Evolutionary conservation across 2,888 invertebrate genomes (phyloP).

Genomic region (Periphyllus acericola): DNA sequence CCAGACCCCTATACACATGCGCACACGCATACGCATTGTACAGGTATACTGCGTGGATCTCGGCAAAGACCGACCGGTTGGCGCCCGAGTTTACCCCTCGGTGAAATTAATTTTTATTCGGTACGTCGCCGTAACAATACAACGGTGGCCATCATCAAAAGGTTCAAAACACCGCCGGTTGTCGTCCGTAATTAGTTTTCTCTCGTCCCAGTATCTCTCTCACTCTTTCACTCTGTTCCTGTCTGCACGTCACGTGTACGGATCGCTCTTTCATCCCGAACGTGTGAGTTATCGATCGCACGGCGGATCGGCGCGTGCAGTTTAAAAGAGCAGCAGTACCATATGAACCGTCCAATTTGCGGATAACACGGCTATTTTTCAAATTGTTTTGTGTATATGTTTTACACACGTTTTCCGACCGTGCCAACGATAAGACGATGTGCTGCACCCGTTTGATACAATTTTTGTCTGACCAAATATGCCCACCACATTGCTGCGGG

Average conservation of each 20-base stretch:
- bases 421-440: background rate
- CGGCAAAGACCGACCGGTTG: constrained; percentile 45
- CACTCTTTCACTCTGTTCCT: background rate
- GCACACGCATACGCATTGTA: background rate
- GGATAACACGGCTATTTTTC: too few species aligned
- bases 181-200: constrained; percentile 48
- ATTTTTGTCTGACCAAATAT: too few species aligned
- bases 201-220: background rate
- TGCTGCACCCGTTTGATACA: background rate
- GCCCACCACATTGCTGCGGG: too few species aligned
- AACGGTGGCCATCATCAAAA: constrained; percentile 38
- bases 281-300: background rate
- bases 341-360: too few species aligned
- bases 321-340: too few species aligned
- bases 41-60: background rate
- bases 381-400: too few species aligned
- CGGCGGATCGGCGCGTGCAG: too few species aligned
- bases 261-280: background rate
- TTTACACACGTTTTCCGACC: background rate
- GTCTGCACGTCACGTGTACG: background rate
- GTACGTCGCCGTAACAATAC: background rate
- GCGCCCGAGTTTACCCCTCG: constrained; percentile 45
- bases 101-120: constrained; percentile 51
- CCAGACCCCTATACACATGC: background rate
- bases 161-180: constrained; percentile 26